Base-by-base conservation (phyloP, 2,797 vertebrate species). In the Brachymystax lenok region DNA sequence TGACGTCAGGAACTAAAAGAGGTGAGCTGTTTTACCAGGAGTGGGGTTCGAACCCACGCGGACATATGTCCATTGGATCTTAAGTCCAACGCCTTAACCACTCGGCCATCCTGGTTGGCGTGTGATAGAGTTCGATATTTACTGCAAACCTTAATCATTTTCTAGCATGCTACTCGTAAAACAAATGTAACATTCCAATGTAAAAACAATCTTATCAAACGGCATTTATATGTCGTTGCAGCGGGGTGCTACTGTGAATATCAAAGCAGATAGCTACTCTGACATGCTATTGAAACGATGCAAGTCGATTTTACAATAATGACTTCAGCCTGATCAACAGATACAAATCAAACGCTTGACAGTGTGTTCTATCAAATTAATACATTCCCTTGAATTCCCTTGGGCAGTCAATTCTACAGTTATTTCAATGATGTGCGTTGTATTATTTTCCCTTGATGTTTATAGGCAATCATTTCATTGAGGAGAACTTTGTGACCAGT, bases 71-170 rank as follows among this genome's bases (percentile, higher is more conserved):
- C 71, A 73, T 73, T 73, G 52, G 71, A 73, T 59, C 52, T 73
- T 73, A 73, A 73, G 88, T 90, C 89, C 90, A 92, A 92, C 89
- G 87, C 89, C 92, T 86, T 86, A 88, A 88, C 84, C 84, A 91
- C 90, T 92, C 88, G 86, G 89, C 88, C 88, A 91, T 91, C 89
- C 87, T 91, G 83, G 69, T 70, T 8, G 2, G 27, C 51, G 71
- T n/a, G 7, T 0, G 5, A 12, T 3, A 1, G 0, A 12, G 0
- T 28, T 66, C 13, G 0, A 5, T 2, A 66, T 13, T 1, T 66
- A 30, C 1, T 13, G 27, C 16, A 4, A 8, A 46, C 2, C 2
- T 16, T 24, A 2, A 27, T 13, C 28, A 30, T 30, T 13, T 27
- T 13, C 8, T 24, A 30, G 16, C 27, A 4, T 17, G 7, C 3